Evolutionary conservation across 2,888 invertebrate genomes (phyloP).

Genomic region (Metacarcinus magister): DNA sequence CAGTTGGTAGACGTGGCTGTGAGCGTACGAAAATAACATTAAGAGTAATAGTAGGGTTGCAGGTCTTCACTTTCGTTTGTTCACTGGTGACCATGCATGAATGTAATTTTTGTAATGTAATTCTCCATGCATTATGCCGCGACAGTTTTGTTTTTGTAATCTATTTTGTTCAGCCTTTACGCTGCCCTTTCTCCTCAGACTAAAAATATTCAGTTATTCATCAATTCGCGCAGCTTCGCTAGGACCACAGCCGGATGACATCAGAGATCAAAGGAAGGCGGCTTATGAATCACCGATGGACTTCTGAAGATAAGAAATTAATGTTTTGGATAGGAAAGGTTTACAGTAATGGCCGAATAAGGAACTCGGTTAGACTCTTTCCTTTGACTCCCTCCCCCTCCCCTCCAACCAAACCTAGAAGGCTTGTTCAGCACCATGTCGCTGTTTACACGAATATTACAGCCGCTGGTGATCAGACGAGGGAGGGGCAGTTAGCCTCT

Average conservation of each 20-base stretch:
- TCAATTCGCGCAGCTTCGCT: no score
- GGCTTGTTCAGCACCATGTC: not conserved
- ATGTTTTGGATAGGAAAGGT: constrained; percentile 32
- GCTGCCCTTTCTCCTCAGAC: no score
- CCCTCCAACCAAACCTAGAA: no score
- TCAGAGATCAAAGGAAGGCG: not conserved
- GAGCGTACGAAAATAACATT: not conserved
- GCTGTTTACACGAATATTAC: constrained; percentile 29
- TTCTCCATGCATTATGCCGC: not conserved
- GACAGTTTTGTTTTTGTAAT: not conserved
- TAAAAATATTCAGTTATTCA: no score
- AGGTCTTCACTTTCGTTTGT: not conserved
- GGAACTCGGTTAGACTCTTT: not conserved
- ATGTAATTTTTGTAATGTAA: not conserved
- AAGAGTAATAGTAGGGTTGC: not conserved
- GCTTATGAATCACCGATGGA: not conserved
- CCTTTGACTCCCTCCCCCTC: not conserved
- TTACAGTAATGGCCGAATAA: not conserved
- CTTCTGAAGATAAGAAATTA: not conserved
- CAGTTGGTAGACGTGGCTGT: not conserved
- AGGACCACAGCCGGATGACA: no score
- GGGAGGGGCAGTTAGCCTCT: not conserved
- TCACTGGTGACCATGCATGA: not conserved
- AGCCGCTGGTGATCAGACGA: constrained; percentile 13
- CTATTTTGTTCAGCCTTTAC: not conserved